Base-by-base conservation (phyloP, 2,113 vertebrate genomes). In the Dolichotis patagonum region DNA sequence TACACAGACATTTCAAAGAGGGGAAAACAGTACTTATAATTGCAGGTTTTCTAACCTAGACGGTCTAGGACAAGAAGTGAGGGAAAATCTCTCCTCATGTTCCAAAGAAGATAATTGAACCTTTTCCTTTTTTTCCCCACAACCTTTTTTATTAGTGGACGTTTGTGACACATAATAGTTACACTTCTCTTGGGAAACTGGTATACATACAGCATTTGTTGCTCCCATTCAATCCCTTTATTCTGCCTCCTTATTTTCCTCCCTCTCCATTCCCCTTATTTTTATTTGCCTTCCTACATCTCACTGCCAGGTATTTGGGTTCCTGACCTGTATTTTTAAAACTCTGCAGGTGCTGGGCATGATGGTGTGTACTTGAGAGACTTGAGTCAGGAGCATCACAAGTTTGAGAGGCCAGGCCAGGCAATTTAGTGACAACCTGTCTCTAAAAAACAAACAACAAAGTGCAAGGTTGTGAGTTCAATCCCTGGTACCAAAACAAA, bases 1-100 rank as follows among this genome's bases (percentile, higher is more conserved):
- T 80, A 88, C 85, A 75, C 46, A 82, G 62, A 86, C 80, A 94
- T 92, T 90, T 92, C 73, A 94, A 71, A 86, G 67, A 77, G 13
- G 90, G 20, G 54, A 78, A 4, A 91, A 77, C 46, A 75, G 8
- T 73, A 73, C 19, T 69, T 85, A 49, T 5, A 81, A 92, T 92
- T 86, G 73, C 24, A 91, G 35, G 60, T 52, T 78, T 90, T 86
- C 46, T n/a, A n/a, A n/a, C n/a, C n/a, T n/a, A n/a, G n/a, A n/a
- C n/a, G n/a, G n/a, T n/a, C n/a, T n/a, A n/a, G n/a, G n/a, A n/a
- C n/a, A n/a, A n/a, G n/a, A n/a, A n/a, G n/a, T n/a, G n/a, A n/a
- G n/a, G n/a, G n/a, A n/a, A n/a, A n/a, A n/a, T 89, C 7, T 77
- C 46, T 49, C 46, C n/a, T 19, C 6, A 49, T 85, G 38, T 85